A percentile compares a stretch with the other conserved stretches of the same genome.
phyloP scores from a whole-genome alignment of 2,797 vertebrate genomes.

The Hybognathus amarus region DNA sequence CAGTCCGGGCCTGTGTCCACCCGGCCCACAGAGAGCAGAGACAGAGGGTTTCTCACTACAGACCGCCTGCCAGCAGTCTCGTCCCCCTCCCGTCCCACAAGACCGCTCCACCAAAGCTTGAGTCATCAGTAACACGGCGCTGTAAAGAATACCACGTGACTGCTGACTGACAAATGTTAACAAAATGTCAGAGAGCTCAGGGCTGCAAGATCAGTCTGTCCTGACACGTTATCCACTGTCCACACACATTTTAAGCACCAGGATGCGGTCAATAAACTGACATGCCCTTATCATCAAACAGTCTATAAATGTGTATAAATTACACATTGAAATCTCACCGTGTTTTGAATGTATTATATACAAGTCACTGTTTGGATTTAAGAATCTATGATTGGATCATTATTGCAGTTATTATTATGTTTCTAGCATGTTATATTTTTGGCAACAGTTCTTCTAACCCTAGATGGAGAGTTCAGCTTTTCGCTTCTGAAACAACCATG shows the following conservation, averaged over 20 bases:
- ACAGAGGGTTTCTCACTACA: slow-evolving; percentile 37
- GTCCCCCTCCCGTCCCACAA: not conserved
- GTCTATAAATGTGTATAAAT: not conserved
- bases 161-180: slow-evolving; percentile 1
- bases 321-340: not conserved
- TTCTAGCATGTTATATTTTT: not conserved
- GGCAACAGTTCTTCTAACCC: not conserved
- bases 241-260: not conserved
- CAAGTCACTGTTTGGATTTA: not conserved
- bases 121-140: not conserved
- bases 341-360: too few relatives aligned
- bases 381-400: not conserved
- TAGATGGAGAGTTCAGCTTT: not conserved
- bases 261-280: not conserved
- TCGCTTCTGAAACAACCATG: not conserved
- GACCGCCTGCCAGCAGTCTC: slow-evolving; percentile 9
- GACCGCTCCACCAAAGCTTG: not conserved
- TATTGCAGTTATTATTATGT: not conserved
- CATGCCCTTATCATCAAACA: not conserved
- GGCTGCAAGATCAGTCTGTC: not conserved
- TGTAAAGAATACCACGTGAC: not conserved
- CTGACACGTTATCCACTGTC: not conserved
- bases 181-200: slow-evolving; percentile 28
- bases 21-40: slow-evolving; percentile 32
- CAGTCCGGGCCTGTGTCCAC: slow-evolving; percentile 52